A percentile compares a stretch with the other conserved stretches of the same genome.
These are phyloP conservation scores for Noctua janthe DNA, from an alignment of 2,888 invertebrate species.

Conservation along the genomic window DNA sequence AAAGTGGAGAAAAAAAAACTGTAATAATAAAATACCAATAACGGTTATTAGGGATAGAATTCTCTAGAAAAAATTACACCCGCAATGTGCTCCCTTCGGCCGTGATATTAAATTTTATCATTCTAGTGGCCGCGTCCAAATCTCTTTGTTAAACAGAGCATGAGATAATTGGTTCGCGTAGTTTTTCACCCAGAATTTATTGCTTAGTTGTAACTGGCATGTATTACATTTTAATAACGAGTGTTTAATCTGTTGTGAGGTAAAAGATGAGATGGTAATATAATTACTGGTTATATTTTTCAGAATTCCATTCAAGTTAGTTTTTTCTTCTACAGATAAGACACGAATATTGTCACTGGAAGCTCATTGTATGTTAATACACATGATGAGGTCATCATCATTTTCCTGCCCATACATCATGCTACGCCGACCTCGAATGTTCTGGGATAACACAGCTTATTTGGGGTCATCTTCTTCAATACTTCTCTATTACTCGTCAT, in stretches of 20 bases:
- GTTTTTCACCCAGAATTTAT: conserved; percentile 77
- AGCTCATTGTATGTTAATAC: not conserved
- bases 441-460: too few species aligned
- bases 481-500: too few species aligned
- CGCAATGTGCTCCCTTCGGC: conserved; percentile 64
- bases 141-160: conserved; percentile 83
- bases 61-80: conserved; percentile 76
- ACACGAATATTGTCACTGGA: not conserved
- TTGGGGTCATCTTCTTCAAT: too few species aligned
- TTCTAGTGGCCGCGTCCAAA: conserved; percentile 77
- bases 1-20: conserved; percentile 40
- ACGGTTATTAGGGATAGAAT: conserved; percentile 73
- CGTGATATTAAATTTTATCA: conserved; percentile 86
- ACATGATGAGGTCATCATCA: not conserved
- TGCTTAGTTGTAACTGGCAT: conserved; percentile 50
- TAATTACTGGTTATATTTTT: conserved; percentile 5
- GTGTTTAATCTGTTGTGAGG: conserved; percentile 42
- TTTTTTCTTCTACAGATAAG: not conserved
- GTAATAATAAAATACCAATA: conserved; percentile 77
- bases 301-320: not conserved
- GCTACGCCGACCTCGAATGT: too few species aligned
- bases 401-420: too few species aligned
- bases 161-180: conserved; percentile 71
- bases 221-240: conserved; percentile 57
- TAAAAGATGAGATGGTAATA: conserved; percentile 6